Conservation (phyloP, 2,888 invertebrate genomes). For the Thalpophila matura region DNA sequence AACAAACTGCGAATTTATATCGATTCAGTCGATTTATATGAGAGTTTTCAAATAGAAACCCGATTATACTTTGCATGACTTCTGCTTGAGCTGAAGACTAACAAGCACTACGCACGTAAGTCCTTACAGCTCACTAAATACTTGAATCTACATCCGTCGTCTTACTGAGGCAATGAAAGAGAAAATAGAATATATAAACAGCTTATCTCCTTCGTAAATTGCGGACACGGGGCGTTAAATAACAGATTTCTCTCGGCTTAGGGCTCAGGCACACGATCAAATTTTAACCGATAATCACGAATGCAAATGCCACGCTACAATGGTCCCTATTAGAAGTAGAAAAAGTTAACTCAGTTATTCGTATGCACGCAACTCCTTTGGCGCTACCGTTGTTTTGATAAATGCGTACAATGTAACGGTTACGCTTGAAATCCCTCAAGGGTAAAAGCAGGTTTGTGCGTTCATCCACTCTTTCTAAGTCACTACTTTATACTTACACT, state of each 20-base stretch:
- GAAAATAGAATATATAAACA: constrained; percentile 54
- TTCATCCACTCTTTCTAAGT: constrained; percentile 25
- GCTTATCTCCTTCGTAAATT: constrained; percentile 55
- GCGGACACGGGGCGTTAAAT: constrained; percentile 52
- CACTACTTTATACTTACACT: too few species aligned
- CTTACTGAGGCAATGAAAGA: constrained; percentile 44
- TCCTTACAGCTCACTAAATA: constrained; percentile 20
- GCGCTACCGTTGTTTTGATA: constrained; percentile 33
- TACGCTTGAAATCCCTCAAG: constrained; percentile 29
- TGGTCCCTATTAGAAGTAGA: neutral
- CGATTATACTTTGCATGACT: neutral
- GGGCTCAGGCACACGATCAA: constrained; percentile 29
- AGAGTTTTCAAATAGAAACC: constrained; percentile 2
- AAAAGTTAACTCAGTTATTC: constrained; percentile 19
- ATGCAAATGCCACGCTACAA: neutral
- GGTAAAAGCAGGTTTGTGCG: constrained; percentile 17
- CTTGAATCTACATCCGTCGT: constrained; percentile 24
- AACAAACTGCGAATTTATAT: neutral
- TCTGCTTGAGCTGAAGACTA: neutral
- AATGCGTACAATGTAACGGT: constrained; percentile 27
- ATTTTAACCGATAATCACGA: constrained; percentile 7
- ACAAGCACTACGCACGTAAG: constrained; percentile 11
- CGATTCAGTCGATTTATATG: neutral
- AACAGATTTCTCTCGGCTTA: constrained; percentile 55
- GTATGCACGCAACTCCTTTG: neutral